phyloP scores from a whole-genome alignment of 1,140 invertebrate species.

The Drosophila ambigua region DNA sequence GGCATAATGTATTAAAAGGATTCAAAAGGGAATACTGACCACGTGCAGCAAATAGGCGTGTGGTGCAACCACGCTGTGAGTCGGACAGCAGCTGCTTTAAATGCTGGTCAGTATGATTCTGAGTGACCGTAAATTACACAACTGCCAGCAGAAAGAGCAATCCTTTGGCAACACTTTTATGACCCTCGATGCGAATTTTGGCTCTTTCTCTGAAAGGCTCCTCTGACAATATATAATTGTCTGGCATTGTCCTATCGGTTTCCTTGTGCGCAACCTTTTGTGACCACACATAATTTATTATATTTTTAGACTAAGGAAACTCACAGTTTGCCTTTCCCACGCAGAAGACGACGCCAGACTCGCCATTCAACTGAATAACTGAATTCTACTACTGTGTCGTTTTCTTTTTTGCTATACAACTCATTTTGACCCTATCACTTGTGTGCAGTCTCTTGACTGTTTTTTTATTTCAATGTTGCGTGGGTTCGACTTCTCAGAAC shows the following conservation, averaged over 20 bases:
- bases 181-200: conserved; percentile 29
- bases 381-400: conserved; percentile 17
- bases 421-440: conserved; percentile 18
- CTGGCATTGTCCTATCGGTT: conserved; percentile 59
- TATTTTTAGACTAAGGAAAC: conserved; percentile 30
- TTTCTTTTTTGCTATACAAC: conserved; percentile 2
- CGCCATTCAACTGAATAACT: conserved; percentile 11
- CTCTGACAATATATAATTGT: conserved; percentile 64
- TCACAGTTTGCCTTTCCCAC: conserved; percentile 68
- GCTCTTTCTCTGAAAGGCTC: conserved; percentile 38
- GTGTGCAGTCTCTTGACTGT: conserved; percentile 7
- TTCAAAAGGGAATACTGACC: conserved; percentile 33
- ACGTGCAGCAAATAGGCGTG: conserved; percentile 32
- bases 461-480: conserved; percentile 26
- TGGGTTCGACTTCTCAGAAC: conserved; percentile 38
- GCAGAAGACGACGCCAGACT: conserved; percentile 38
- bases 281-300: conserved; percentile 68
- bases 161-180: conserved; percentile 60
- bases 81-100: conserved; percentile 48
- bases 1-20: conserved; percentile 10
- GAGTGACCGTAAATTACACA: conserved; percentile 67
- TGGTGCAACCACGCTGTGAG: conserved; percentile 20
- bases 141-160: conserved; percentile 51
- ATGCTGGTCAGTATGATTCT: conserved; percentile 48
- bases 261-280: conserved; percentile 23